Evolutionary conservation across 2,113 vertebrate genomes (phyloP), one percentile per base, ranked within the genome.

Genomic region (Panurus biarmicus): DNA sequence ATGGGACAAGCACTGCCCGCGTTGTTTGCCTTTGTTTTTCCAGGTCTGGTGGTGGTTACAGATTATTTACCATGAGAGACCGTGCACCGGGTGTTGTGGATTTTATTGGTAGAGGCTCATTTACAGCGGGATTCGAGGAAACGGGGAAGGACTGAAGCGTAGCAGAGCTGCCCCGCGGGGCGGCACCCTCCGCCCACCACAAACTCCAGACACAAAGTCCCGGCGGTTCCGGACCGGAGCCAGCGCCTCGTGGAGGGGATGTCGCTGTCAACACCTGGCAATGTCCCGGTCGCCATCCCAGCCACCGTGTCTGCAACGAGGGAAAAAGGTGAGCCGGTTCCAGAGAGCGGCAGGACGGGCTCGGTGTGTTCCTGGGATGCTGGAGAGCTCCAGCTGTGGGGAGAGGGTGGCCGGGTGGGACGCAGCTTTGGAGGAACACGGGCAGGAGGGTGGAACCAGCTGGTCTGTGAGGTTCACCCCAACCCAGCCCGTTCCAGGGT

Each of bases 1-100:
- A 6, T 0, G 2, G 10, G 11, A 48, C 8, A 10, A 38, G 16
- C 14, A 1, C n/a, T 6, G 9, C 5, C 6, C 0, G 0, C 2
- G 4, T 9, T 18, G 31, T 20, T 25, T 22, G 18, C 1, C 0
- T 53, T 73, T 47, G 31, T 44, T 40, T 7, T 5, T 60, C 56
- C 66, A 7, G 9, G 35, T 17, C 61, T 45, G 28, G 14, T 6
- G 51, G 19, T 9, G 28, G 10, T 56, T 26, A 2, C 1, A 0
- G 29, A 4, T 51, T 11, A 14, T 80, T 87, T 15, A 21, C 56
- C 26, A 2, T 0, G 12, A 29, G 23, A n/a, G 10, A 45, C 44
- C 6, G 0, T 4, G 42, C 21, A 11, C 9, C 10, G 2, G 8
- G 15, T 11, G 60, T 9, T 9, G 76, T 53, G 67, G 28, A 3